Conservation (phyloP, 2,888 invertebrate species). For the Sicus ferrugineus region DNA sequence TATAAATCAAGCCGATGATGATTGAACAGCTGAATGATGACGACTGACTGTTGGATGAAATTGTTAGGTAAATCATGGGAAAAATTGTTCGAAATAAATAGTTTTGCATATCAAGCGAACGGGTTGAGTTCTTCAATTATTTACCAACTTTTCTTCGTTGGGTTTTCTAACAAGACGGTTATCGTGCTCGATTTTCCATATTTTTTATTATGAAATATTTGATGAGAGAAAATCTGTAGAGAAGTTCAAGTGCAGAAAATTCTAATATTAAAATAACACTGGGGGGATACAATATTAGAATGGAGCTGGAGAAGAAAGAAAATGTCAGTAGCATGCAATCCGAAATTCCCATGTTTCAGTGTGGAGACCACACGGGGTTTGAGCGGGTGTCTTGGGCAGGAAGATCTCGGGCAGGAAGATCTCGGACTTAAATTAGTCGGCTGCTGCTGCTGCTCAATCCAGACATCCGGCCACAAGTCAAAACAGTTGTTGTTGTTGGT, state of each 20-base stretch:
- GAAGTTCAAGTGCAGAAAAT: not conserved
- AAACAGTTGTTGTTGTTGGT: too few species aligned
- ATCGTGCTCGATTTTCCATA: not conserved
- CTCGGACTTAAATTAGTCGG: too few species aligned
- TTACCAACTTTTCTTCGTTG: not conserved
- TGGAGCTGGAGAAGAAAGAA: too few species aligned
- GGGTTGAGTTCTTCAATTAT: not conserved
- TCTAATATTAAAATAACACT: not conserved
- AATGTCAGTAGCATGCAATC: too few species aligned
- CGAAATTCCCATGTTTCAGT: too few species aligned
- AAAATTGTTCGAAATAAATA: not conserved
- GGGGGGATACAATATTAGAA: too few species aligned
- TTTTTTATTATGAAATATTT: not conserved
- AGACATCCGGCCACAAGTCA: too few species aligned
- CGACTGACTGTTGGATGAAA: not conserved
- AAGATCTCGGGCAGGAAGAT: too few species aligned
- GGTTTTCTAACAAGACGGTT: not conserved
- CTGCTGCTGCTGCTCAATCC: too few species aligned
- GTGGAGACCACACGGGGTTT: too few species aligned
- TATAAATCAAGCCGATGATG: not conserved
- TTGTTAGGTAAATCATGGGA: constrained; percentile 13
- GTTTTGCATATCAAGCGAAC: not conserved
- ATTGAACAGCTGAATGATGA: not conserved
- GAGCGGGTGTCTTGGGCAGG: too few species aligned
- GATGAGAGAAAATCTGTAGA: not conserved